Conservation (phyloP, 1,140 invertebrate species). For the Calliphora vicina region DNA sequence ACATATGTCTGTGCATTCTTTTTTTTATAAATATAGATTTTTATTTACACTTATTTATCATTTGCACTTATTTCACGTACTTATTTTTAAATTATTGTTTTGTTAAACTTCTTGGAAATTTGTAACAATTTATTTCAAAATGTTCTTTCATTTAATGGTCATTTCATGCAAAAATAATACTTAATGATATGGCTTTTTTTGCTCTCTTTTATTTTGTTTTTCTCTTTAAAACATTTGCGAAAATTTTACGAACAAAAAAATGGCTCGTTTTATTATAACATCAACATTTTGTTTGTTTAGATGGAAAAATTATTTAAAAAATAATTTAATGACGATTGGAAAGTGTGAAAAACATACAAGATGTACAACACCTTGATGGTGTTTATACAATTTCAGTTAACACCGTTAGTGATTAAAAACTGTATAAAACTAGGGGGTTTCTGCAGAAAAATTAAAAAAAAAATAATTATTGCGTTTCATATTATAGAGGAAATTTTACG, state of each 20-base stretch:
- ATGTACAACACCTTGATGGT: neutral
- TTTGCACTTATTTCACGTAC: too few relatives aligned
- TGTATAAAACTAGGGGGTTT: neutral
- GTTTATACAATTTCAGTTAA: neutral
- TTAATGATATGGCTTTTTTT: neutral
- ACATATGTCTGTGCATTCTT: too few relatives aligned
- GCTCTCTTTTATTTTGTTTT: neutral
- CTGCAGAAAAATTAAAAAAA: neutral
- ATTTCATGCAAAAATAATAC: neutral
- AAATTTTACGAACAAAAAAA: too few relatives aligned
- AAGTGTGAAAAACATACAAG: neutral
- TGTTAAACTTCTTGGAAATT: neutral
- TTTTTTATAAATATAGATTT: too few relatives aligned
- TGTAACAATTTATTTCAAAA: neutral
- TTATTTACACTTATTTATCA: too few relatives aligned
- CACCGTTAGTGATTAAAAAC: neutral
- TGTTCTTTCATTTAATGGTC: neutral
- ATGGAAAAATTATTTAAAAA: too few relatives aligned
- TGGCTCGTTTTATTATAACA: too few relatives aligned
- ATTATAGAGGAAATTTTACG: too few relatives aligned
- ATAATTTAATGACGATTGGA: slow-evolving; percentile 4
- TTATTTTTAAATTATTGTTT: neutral
- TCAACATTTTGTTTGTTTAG: too few relatives aligned
- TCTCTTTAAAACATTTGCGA: neutral
- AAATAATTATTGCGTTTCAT: too few relatives aligned